These are phyloP conservation scores for Emmelina monodactyla DNA, from an alignment of 2,888 invertebrate genomes.

Conservation along the genomic window DNA sequence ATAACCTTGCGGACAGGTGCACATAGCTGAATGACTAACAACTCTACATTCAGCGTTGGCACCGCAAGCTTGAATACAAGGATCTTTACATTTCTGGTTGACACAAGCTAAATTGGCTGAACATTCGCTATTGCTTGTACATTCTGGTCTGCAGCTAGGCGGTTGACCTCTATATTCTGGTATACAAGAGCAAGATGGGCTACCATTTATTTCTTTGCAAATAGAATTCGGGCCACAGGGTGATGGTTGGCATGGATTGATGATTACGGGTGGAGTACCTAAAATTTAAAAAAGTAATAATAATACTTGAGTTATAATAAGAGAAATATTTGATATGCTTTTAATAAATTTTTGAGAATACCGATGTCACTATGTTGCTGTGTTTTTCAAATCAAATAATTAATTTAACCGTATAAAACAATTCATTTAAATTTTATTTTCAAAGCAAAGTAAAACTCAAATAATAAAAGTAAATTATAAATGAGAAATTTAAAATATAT, in stretches of 20 bases:
- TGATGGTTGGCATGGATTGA: constrained; percentile 77
- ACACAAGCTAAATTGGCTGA: constrained; percentile 73
- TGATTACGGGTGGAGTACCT: constrained; percentile 30
- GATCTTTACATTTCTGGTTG: constrained; percentile 76
- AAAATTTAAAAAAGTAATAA: constrained; percentile 20
- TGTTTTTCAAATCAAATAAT: too few relatives aligned
- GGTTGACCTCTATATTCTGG: constrained; percentile 74
- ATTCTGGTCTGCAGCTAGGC: constrained; percentile 82
- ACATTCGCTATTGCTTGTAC: constrained; percentile 80
- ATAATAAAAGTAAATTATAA: too few relatives aligned
- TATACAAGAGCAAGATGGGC: constrained; percentile 78
- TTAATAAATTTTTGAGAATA: too few relatives aligned
- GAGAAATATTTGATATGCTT: too few relatives aligned
- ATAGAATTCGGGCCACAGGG: constrained; percentile 83
- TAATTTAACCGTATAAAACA: too few relatives aligned
- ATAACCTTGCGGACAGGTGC: constrained; percentile 72
- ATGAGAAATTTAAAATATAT: constrained; percentile 1
- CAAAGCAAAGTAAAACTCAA: too few relatives aligned
- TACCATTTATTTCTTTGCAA: constrained; percentile 72
- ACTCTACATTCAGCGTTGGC: constrained; percentile 76
- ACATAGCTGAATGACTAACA: constrained; percentile 80
- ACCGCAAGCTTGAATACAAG: constrained; percentile 77
- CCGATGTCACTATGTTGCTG: too few relatives aligned
- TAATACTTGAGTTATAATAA: too few relatives aligned
- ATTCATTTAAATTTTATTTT: too few relatives aligned